Evolutionary conservation across 2,113 vertebrate genomes (phyloP), one percentile per base, ranked within the genome.

Genomic region (Brachyistius frenatus): DNA sequence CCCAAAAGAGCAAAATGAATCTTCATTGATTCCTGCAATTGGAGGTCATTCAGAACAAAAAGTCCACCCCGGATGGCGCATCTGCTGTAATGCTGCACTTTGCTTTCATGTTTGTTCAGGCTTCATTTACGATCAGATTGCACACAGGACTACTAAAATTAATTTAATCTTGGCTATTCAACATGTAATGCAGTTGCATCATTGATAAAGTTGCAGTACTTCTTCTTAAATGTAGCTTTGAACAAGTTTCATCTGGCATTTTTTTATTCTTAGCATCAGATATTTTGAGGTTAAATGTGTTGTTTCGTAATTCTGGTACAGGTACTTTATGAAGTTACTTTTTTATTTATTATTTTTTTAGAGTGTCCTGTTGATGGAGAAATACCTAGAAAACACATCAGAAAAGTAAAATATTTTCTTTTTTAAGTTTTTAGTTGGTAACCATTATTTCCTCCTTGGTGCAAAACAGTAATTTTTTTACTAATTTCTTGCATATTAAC

Each of bases 21-120:
- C 94, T 94, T 94, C 95, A 96, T 96, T 96, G 97, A 97, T 98
- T 99, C 95, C 93, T 94, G 92, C 94, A 95, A 96, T 96, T 95
- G 96, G 95, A 92, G 95, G 93, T 94, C 96, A 96, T 88, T 83
- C 73, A 66, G 85, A 89, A 90, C 81, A 89, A 83, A 86, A 90
- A 78, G 66, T 78, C 58, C 65, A 55, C 15, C 7, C 44, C 0
- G 14, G 64, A 81, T 67, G 73, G 63, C 35, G 52, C 41, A 49
- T 68, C 35, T 65, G 44, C 65, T 67, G 64, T 58, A 61, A 84
- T 49, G 53, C 57, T 37, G 35, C 44, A 76, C 9, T 5, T 35
- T 50, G 46, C 32, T 74, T 73, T 62, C 53, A 2, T 54, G 37
- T 67, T 16, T 84, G 77, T 61, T 47, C 33, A 70, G n/a, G 56